These are phyloP conservation scores for Ormyrus rosae DNA, from an alignment of 2,888 invertebrate species.

Conservation along the genomic window DNA sequence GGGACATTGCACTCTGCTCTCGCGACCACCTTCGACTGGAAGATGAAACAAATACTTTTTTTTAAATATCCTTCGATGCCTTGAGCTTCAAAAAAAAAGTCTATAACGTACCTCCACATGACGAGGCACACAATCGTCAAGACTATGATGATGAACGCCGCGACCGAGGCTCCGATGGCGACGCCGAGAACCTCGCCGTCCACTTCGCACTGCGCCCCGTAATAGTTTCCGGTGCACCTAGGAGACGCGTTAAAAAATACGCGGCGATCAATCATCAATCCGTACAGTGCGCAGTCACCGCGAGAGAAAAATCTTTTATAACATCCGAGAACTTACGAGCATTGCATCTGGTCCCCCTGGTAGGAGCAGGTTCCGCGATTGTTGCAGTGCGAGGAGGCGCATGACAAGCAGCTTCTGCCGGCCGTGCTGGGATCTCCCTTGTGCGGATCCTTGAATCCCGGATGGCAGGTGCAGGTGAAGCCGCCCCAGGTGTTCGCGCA, in stretches of 20 bases:
- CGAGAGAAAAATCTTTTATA: no score
- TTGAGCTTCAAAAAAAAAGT: neutral
- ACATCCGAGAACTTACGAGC: conserved; percentile 80
- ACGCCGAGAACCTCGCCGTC: conserved; percentile 95
- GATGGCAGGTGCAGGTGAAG: conserved; percentile 85
- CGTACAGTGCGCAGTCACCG: no score
- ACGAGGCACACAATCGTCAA: conserved; percentile 90
- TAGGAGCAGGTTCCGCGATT: conserved; percentile 91
- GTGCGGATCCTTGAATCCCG: conserved; percentile 87
- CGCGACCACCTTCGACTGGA: conserved; percentile 91
- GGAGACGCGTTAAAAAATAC: neutral
- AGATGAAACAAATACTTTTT: conserved; percentile 45
- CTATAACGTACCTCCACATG: conserved; percentile 87
- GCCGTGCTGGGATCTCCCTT: conserved; percentile 81
- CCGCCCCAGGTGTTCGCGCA: conserved; percentile 92
- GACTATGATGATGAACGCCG: conserved; percentile 92
- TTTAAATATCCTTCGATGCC: neutral
- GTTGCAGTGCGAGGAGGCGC: conserved; percentile 87
- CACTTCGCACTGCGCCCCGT: conserved; percentile 91
- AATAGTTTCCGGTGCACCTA: conserved; percentile 91
- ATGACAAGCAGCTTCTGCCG: conserved; percentile 87
- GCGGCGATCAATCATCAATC: neutral
- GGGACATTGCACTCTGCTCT: conserved; percentile 90
- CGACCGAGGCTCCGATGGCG: conserved; percentile 92
- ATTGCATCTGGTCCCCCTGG: conserved; percentile 83